Conservation (phyloP, 2,797 vertebrate species). For the Melanotaenia trifasciata region DNA sequence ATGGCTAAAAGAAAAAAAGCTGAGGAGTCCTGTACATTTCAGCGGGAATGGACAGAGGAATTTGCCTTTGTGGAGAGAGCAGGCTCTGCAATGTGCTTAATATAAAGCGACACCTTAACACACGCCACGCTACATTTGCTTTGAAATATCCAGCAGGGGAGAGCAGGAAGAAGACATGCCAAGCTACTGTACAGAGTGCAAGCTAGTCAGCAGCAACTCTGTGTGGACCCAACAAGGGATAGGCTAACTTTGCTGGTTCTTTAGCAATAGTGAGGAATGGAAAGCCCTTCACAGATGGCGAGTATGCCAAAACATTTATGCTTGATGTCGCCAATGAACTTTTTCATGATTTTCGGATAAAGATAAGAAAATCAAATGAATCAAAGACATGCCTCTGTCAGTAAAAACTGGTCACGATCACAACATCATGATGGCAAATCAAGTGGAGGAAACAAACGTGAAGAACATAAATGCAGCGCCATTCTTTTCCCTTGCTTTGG, state of each 20-base stretch:
- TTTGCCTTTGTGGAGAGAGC: background rate
- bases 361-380: background rate
- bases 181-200: constrained; percentile 1
- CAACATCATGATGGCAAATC: too few species aligned
- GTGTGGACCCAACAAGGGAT: background rate
- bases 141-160: background rate
- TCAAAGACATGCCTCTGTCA: background rate
- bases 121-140: background rate
- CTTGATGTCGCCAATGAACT: background rate
- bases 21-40: background rate
- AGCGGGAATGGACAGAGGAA: background rate
- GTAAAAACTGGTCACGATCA: too few species aligned
- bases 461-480: too few species aligned
- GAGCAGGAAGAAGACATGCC: background rate
- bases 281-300: too few species aligned
- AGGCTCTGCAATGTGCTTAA: too few species aligned
- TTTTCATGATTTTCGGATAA: background rate
- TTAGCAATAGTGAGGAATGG: too few species aligned
- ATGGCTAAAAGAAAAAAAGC: constrained; percentile 1
- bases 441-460: too few species aligned
- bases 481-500: too few species aligned
- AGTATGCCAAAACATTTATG: background rate
- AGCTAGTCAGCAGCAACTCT: constrained; percentile 5
- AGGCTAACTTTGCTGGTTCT: too few species aligned
- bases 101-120: too few species aligned